These are phyloP conservation scores for Cyprinodon brontotheroides DNA, from an alignment of 2,113 vertebrate genomes.

Conservation along the genomic window DNA sequence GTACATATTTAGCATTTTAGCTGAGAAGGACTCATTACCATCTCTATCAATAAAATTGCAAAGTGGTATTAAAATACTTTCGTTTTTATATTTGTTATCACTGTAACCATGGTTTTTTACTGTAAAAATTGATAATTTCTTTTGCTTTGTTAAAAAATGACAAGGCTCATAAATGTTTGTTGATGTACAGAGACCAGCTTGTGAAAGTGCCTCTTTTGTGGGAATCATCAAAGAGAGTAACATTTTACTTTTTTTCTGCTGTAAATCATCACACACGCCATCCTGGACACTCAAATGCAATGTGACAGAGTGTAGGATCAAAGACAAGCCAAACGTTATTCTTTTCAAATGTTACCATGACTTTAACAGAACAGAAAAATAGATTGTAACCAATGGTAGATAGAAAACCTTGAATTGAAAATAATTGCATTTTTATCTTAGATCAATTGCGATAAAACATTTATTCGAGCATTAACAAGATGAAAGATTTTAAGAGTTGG, in stretches of 20 bases:
- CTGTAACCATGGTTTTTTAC: not conserved
- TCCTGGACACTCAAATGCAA: slow-evolving; percentile 51
- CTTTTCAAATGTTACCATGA: slow-evolving; percentile 14
- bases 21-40: too few relatives aligned
- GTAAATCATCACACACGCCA: slow-evolving; percentile 62
- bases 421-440: too few relatives aligned
- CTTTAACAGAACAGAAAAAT: slow-evolving; percentile 10
- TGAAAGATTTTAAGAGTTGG: too few relatives aligned
- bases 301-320: slow-evolving; percentile 60
- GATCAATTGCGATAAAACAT: too few relatives aligned
- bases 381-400: slow-evolving; percentile 19
- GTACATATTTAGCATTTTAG: too few relatives aligned
- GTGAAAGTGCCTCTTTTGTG: slow-evolving; percentile 38
- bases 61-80: not conserved
- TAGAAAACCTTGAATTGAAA: not conserved
- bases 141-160: slow-evolving; percentile 8
- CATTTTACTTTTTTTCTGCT: slow-evolving; percentile 54
- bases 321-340: slow-evolving; percentile 35
- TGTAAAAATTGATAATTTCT: slow-evolving; percentile 2
- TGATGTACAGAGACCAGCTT: slow-evolving; percentile 37
- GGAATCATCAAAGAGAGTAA: slow-evolving; percentile 65
- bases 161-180: not conserved
- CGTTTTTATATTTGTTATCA: not conserved
- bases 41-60: too few relatives aligned
- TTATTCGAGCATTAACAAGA: too few relatives aligned